Conservation (phyloP, 2,797 vertebrate species). For the Notolepis coatsorum region DNA sequence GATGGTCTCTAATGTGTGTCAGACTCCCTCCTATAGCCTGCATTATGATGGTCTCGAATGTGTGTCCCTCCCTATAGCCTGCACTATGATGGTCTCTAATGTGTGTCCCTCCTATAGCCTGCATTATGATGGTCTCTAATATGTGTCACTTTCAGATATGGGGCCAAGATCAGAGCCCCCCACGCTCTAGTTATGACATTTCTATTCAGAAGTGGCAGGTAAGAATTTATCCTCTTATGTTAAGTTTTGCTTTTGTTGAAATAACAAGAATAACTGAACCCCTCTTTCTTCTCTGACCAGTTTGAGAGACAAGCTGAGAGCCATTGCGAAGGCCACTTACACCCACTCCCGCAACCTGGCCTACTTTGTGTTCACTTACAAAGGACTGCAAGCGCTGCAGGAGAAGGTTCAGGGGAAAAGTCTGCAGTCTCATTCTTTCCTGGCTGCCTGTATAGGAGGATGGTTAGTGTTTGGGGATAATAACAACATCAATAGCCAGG, state of each 20-base stretch:
- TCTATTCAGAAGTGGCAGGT: slow-evolving; percentile 95
- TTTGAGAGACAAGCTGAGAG: slow-evolving; percentile 88
- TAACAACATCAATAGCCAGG: slow-evolving; percentile 96
- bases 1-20: too few species aligned
- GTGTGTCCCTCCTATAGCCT: too few species aligned
- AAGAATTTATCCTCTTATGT: slow-evolving; percentile 32
- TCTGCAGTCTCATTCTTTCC: slow-evolving; percentile 89
- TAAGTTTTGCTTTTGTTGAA: not conserved
- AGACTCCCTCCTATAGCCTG: too few species aligned
- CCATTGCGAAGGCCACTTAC: slow-evolving; percentile 91
- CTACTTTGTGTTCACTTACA: slow-evolving; percentile 93
- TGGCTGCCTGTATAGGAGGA: slow-evolving; percentile 92
- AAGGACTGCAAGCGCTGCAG: slow-evolving; percentile 88
- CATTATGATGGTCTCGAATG: too few species aligned
- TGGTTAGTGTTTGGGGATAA: slow-evolving; percentile 93
- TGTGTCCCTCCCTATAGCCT: too few species aligned
- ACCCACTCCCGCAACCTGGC: slow-evolving; percentile 93
- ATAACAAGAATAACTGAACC: not conserved
- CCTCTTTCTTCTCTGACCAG: slow-evolving; percentile 67
- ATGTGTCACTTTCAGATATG: slow-evolving; percentile 83
- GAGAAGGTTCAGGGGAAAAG: slow-evolving; percentile 86
- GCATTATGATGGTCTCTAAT: not conserved
- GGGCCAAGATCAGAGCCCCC: slow-evolving; percentile 94
- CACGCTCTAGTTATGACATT: slow-evolving; percentile 98
- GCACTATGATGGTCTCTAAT: too few species aligned